Evolutionary conservation across 2,888 invertebrate species (phyloP), one percentile per base, ranked within the genome.

Genomic region (Torymus aiolomorphi): DNA sequence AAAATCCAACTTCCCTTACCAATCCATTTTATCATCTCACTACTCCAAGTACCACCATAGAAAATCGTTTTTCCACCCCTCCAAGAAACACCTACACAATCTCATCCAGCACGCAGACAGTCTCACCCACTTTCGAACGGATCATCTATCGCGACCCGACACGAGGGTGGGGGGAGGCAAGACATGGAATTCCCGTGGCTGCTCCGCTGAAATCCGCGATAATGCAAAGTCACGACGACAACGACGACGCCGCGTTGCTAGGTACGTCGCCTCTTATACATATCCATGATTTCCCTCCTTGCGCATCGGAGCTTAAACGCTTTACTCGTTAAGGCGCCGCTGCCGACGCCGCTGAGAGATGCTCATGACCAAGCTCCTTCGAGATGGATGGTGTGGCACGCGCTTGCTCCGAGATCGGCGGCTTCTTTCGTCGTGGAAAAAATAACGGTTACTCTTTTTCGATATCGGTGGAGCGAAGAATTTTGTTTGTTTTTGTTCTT

Each of bases 121-220:
- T 24, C 24, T 24, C 24, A 24, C 24, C 24, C 24, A 24, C 24
- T 24, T 24, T 24, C 24, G 54, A 61, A 16, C 20, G 49, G 16
- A 69, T 56, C 72, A 70, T 75, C 70, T 13, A 74, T 74, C 74
- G 57, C 69, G 8, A n/a, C 42, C 49, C 13, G 82, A 31, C 54
- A 66, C 54, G 49, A 57, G n/a, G n/a, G 61, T 13, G 69, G 70
- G 18, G 12, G 70, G 24, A 12, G 78, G 80, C 84, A 84, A 86
- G 87, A 89, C 90, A 89, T 88, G 89, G 86, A 89, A 90, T 89
- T 89, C 88, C 89, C 89, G 90, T 89, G 89, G 90, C 88, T 84
- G 66, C 12, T 12, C 69, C 69, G 84, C 86, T 82, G 85, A 82
- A 87, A 87, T 87, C 85, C 85, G 85, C 87, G 88, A 87, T 89